phyloP scores from a whole-genome alignment of 2,888 invertebrate genomes.

The Ennomos quercinarius region DNA sequence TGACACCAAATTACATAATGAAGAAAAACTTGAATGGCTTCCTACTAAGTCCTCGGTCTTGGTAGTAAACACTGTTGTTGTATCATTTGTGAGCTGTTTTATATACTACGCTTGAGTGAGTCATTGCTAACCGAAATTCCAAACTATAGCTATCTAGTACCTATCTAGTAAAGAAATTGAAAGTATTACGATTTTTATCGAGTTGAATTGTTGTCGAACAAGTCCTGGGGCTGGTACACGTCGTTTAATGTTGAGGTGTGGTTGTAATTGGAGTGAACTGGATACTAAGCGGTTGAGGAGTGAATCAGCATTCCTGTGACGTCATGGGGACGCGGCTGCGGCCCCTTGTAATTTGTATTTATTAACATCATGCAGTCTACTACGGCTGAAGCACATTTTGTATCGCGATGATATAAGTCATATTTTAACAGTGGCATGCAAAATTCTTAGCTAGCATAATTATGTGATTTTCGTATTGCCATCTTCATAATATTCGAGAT shows the following conservation, averaged over 20 bases:
- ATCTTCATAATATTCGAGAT: too few species aligned
- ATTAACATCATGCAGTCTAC: conserved; percentile 34
- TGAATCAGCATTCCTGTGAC: conserved; percentile 62
- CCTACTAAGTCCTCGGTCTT: conserved; percentile 39
- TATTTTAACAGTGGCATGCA: neutral
- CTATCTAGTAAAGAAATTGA: conserved; percentile 32
- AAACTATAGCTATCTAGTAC: conserved; percentile 17
- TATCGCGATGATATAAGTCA: neutral
- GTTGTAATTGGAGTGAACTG: conserved; percentile 35
- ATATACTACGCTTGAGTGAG: conserved; percentile 13
- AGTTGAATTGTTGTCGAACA: conserved; percentile 42
- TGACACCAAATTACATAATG: conserved; percentile 33
- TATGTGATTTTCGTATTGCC: too few species aligned
- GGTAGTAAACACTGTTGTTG: conserved; percentile 18
- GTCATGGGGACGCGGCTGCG: conserved; percentile 37
- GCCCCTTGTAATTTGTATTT: conserved; percentile 45
- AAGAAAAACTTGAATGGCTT: conserved; percentile 46
- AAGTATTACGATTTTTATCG: conserved; percentile 29
- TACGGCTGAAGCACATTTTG: conserved; percentile 12
- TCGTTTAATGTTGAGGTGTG: conserved; percentile 34
- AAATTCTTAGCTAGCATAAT: neutral
- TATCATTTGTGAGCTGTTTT: conserved; percentile 11
- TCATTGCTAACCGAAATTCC: conserved; percentile 18
- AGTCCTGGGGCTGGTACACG: conserved; percentile 32
- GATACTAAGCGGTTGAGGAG: conserved; percentile 45